These are phyloP conservation scores for Miniopterus natalensis DNA, from an alignment of 2,113 vertebrate genomes.

Conservation along the genomic window DNA sequence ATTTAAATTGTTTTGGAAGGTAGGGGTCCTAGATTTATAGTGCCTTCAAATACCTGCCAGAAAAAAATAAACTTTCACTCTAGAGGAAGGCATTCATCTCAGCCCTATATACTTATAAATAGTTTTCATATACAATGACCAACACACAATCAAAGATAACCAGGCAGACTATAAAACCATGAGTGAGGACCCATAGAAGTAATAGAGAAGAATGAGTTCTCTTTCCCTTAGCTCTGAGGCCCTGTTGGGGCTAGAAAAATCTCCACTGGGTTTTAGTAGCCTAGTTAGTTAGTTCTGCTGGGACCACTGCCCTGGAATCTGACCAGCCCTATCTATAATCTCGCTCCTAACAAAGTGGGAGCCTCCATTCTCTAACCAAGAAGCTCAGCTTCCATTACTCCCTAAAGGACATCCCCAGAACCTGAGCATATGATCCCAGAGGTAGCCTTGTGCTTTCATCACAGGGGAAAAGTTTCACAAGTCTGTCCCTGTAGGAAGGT, in stretches of 20 bases:
- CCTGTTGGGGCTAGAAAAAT: not conserved
- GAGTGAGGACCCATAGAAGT: not conserved
- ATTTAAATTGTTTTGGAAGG: not conserved
- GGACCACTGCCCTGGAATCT: not conserved
- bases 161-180: not conserved
- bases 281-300: not conserved
- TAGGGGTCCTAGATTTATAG: not conserved
- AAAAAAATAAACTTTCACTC: not conserved
- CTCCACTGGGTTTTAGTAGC: not conserved
- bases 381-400: not conserved
- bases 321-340: not conserved
- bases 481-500: not conserved
- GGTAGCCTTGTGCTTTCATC: not conserved
- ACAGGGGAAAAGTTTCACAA: not conserved
- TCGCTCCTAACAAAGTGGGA: not conserved
- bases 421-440: not conserved
- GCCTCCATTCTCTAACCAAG: not conserved
- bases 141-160: conserved; percentile 68
- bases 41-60: not conserved
- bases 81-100: not conserved
- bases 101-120: conserved; percentile 20
- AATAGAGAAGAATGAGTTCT: not conserved
- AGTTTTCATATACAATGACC: conserved; percentile 21
- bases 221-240: conserved; percentile 4
- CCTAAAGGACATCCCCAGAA: not conserved